Evolutionary conservation across 2,797 vertebrate genomes (phyloP), one percentile per base, ranked within the genome.

Genomic region (Calcarius lapponicus): DNA sequence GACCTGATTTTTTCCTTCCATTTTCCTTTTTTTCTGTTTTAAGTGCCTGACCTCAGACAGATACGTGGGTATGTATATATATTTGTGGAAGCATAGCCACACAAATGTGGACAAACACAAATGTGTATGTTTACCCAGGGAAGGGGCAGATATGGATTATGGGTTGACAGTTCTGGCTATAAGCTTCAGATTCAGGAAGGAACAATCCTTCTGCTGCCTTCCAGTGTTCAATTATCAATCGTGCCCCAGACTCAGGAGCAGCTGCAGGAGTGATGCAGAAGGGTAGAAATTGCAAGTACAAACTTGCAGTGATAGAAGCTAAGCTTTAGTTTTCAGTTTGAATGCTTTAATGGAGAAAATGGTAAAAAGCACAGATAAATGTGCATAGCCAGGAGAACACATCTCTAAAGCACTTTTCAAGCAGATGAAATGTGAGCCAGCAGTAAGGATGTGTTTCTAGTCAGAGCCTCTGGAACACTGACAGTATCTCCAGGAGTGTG

Each of bases 11-110:
- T 42, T 62, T 72, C 32, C 20, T 12, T 66, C 9, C 8, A 2
- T 43, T 78, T 78, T 73, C 24, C 20, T 65, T 53, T 54, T 53
- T 70, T 54, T 17, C 54, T 53, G 14, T 66, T 80, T 67, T 8
- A 4, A 25, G 7, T 66, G 10, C 17, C 38, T 4, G 1, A 72
- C n/a, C 17, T 13, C n/a, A 36, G 58, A 28, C 14, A 45, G 11
- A 4, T 17, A 6, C 7, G 3, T 36, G 16, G 2, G 2, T 38
- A 24, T 65, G 2, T 36, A 2, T 34, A 13, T 34, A 4, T 11
- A 11, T 40, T 7, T 42, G 17, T 57, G n/a, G 13, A 18, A 61
- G 13, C 9, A 25, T 24, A 34, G 42, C 26, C 42, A 26, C 67
- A 54, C 25, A 31, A 18, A 61, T 17, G 1, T 29, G 18, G 36